phyloP scores from a whole-genome alignment of 2,113 vertebrate species.

The Peromyscus polionotus region DNA sequence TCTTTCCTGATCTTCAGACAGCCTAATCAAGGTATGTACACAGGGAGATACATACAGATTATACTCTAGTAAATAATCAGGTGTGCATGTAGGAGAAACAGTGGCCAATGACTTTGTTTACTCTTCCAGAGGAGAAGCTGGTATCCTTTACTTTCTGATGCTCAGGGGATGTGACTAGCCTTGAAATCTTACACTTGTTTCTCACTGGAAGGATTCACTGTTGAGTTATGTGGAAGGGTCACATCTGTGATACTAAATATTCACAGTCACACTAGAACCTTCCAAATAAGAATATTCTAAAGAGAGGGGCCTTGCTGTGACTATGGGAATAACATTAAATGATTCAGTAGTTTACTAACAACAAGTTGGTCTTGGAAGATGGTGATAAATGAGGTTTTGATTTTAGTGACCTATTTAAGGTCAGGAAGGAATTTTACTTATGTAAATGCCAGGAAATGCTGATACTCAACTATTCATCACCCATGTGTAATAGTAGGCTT shows the following conservation, averaged over 20 bases:
- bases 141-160: constrained; percentile 11
- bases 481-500: constrained; percentile 16
- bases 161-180: accelerated
- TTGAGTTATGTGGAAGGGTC: not conserved
- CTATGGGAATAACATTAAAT: not conserved
- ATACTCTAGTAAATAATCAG: not conserved
- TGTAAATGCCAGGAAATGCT: constrained; percentile 54
- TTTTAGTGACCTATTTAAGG: constrained; percentile 57
- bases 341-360: constrained; percentile 35
- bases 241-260: not conserved
- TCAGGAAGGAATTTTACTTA: constrained; percentile 41
- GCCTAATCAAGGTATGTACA: not conserved
- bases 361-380: constrained; percentile 12
- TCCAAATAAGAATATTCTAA: not conserved
- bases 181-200: not conserved
- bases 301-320: not conserved
- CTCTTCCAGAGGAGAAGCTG: not conserved
- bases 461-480: constrained; percentile 18
- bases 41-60: not conserved
- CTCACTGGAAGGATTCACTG: not conserved
- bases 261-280: not conserved
- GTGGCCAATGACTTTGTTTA: not conserved
- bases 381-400: constrained; percentile 65
- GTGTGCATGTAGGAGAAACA: not conserved
- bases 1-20: constrained; percentile 31